Conservation (phyloP, 2,113 vertebrate genomes). For the Stictonetta naevosa region DNA sequence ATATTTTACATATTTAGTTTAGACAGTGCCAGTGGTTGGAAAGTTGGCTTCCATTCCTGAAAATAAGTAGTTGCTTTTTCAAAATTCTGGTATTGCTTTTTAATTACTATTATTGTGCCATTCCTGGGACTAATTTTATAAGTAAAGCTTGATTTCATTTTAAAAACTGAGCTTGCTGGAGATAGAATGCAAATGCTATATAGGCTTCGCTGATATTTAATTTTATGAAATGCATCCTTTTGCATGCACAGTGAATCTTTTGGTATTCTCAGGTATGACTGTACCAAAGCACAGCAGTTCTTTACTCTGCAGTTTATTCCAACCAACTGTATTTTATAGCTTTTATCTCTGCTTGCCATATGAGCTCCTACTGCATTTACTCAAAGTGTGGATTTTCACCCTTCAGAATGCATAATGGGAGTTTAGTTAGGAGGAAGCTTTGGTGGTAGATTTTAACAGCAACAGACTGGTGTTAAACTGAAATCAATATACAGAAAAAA, state of each 20-base stretch:
- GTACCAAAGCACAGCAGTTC: neutral
- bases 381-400: neutral
- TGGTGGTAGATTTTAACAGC: neutral
- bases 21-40: neutral
- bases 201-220: neutral
- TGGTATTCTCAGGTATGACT: neutral
- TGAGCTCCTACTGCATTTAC: neutral
- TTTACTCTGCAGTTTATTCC: neutral
- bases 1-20: constrained; percentile 13
- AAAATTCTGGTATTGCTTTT: neutral
- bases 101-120: neutral
- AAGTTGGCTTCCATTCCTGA: neutral
- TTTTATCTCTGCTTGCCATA: neutral
- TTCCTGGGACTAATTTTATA: neutral
- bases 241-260: neutral
- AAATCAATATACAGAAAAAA: neutral
- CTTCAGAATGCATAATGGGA: neutral
- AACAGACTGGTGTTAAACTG: accelerated
- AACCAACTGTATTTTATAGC: neutral
- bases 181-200: neutral
- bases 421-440: neutral
- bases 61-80: constrained; percentile 8
- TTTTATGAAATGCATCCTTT: neutral
- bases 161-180: neutral
- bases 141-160: neutral